A percentile compares a stretch with the other conserved stretches of the same genome.
Conservation (phyloP, 2,113 vertebrate genomes). For the Tragelaphus scriptus region DNA sequence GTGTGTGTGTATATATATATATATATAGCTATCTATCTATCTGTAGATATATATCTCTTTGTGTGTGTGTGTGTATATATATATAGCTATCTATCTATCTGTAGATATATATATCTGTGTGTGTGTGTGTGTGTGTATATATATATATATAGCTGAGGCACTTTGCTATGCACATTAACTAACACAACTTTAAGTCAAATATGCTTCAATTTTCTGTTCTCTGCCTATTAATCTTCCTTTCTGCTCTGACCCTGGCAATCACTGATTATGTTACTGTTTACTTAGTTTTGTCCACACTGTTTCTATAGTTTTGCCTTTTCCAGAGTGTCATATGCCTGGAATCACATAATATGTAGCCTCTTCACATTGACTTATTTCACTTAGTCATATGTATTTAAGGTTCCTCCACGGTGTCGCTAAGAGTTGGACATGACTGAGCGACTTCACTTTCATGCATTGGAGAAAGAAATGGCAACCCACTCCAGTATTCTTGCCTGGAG, state of each 20-base stretch:
- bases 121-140: neutral
- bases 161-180: neutral
- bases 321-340: neutral
- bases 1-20: neutral
- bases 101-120: neutral
- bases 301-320: slow-evolving; percentile 22
- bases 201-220: neutral
- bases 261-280: neutral
- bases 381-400: neutral
- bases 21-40: neutral
- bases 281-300: neutral
- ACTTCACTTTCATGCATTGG: no score
- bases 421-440: no score
- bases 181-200: neutral
- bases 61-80: neutral
- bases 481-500: no score
- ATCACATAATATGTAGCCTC: neutral
- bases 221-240: neutral
- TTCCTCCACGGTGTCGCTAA: neutral
- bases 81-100: neutral
- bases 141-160: neutral
- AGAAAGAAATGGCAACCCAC: no score
- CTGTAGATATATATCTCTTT: neutral
- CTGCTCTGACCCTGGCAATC: neutral
- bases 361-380: neutral